phyloP scores from a whole-genome alignment of 2,888 invertebrate genomes.

The Auanema sp. region DNA sequence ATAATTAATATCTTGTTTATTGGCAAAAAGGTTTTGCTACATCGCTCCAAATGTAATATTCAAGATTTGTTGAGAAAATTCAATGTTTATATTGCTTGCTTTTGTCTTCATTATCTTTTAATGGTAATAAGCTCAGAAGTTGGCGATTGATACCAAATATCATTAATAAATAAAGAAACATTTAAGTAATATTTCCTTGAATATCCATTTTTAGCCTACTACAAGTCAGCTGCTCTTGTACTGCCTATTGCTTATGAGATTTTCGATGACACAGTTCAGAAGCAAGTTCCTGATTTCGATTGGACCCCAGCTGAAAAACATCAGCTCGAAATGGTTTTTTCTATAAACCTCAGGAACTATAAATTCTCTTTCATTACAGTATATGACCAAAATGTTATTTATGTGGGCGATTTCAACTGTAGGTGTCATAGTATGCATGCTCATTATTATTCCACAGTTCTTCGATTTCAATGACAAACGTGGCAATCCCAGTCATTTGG shows the following conservation, averaged over 20 bases:
- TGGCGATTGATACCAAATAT: no score
- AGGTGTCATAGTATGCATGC: slow-evolving; percentile 50
- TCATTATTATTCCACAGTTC: slow-evolving; percentile 58
- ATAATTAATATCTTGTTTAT: no score
- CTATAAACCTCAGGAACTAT: background rate
- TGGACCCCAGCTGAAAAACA: slow-evolving; percentile 39
- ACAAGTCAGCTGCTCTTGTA: slow-evolving; percentile 37
- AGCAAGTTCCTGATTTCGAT: slow-evolving; percentile 38
- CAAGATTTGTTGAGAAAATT: no score
- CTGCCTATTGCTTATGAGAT: slow-evolving; percentile 49
- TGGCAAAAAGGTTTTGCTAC: background rate
- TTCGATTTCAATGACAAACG: slow-evolving; percentile 53
- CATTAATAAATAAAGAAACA: no score
- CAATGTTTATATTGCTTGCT: no score
- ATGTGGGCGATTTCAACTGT: slow-evolving; percentile 53
- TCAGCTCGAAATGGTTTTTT: slow-evolving; percentile 38
- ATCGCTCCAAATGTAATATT: no score
- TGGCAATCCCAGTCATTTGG: slow-evolving; percentile 54
- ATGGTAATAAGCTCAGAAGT: no score
- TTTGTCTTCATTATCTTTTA: no score
- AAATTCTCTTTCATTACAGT: slow-evolving; percentile 30
- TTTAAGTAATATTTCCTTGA: slow-evolving; percentile 1
- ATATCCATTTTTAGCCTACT: slow-evolving; percentile 24
- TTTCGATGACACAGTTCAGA: slow-evolving; percentile 55
- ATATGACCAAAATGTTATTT: slow-evolving; percentile 46